Evolutionary conservation across 2,113 vertebrate genomes (phyloP), one percentile per base, ranked within the genome.

Genomic region (Apteryx mantelli): DNA sequence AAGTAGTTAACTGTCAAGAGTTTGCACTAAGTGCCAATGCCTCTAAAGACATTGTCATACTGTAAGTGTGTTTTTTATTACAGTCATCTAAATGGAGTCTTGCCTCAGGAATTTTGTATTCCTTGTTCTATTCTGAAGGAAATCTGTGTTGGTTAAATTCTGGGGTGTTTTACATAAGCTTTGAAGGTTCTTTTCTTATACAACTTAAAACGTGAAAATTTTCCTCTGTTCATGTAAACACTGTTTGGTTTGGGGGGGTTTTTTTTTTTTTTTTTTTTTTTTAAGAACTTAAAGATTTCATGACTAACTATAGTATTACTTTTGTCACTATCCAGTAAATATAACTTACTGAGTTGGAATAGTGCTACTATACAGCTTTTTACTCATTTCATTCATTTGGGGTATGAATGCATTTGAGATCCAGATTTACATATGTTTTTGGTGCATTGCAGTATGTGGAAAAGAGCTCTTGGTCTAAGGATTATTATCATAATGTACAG

Each of bases 1-100:
- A 99, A 98, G 98, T 99, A 97, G 98, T 99, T 97, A 99, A 99
- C 97, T 99, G 99, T 98, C 98, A 99, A 63, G 99, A 99, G 95
- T 99, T 99, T 98, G 93, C 98, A 98, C 99, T 99, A 87, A 98
- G 98, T 96, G 98, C 99, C 97, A 99, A 99, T 91, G 94, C 99
- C 95, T 99, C 99, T 65, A 99, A 98, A 98, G 99, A 99, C 96
- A 99, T 99, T 96, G 95, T 99, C 96, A 99, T 99, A 98, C 96
- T 99, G 99, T 99, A 96, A 99, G 99, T 99, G 79, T 3, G 16
- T 42, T 46, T 77, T 53, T 89, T 79, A 56, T 68, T 19, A 48
- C 65, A 80, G 84, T 25, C 4, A 22, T 71, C 26, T 86, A 36
- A n/a, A 50, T 24, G 28, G 25, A 69, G 32, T 1, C 0, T 69